Evolutionary conservation across 1,140 invertebrate species (phyloP), one percentile per base, ranked within the genome.

Genomic region (Macrostomum lignano): DNA sequence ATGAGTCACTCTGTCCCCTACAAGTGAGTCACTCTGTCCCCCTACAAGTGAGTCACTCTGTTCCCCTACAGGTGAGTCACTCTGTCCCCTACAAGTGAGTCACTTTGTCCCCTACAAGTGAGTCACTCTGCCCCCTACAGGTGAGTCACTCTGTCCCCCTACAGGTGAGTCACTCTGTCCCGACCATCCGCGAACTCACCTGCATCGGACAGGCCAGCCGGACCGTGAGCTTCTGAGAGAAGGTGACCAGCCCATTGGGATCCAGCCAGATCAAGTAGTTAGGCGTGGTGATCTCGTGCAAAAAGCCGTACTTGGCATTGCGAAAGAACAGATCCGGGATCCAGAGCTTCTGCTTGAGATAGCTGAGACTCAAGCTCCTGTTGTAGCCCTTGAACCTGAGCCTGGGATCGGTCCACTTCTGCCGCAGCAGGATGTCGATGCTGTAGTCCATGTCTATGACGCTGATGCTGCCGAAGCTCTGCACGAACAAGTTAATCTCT

Each of bases 141-240:
- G n/a, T n/a, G n/a, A n/a, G n/a, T n/a, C n/a, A n/a, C n/a, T n/a
- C n/a, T n/a, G n/a, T n/a, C n/a, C n/a, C n/a, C n/a, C n/a, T n/a
- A n/a, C n/a, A n/a, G n/a, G n/a, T n/a, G n/a, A n/a, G n/a, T n/a
- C n/a, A n/a, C n/a, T n/a, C n/a, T n/a, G n/a, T n/a, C n/a, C n/a
- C n/a, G n/a, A n/a, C n/a, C n/a, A n/a, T n/a, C n/a, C n/a, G n/a
- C n/a, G n/a, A n/a, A n/a, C 74, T 67, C n/a, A 94, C 59, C 46
- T 88, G 73, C 84, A 94, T 93, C 3, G 76, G 77, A 55, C 84
- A 94, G 21, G 42, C 43, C 7, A 48, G 35, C 0, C 44, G 44
- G 38, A 49, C 21, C 0, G 43, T 40, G n/a, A 49, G 33, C 21
- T 46, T 48, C 37, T 11, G 42, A 39, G 10, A 14, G 46, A 69